Percentiles rank a stretch among this genome's conserved stretches.
Evolutionary conservation across 2,797 vertebrate species (phyloP).

Genomic region (Coranthus polyacanthus): DNA sequence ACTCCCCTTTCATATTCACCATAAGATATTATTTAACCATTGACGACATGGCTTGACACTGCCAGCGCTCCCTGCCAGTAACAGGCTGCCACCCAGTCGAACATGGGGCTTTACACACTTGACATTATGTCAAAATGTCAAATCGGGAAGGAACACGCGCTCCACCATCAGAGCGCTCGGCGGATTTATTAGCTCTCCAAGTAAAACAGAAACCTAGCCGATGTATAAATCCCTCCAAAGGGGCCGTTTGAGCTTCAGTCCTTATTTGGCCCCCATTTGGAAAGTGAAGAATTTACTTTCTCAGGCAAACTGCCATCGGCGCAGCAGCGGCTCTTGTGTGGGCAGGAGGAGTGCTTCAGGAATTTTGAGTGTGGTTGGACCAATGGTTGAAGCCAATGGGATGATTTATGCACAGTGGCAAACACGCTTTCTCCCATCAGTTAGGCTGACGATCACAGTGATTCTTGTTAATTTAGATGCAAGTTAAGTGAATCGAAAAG

Average conservation of each 20-base stretch:
- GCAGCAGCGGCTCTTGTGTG: conserved; percentile 71
- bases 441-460: conserved; percentile 27
- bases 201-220: conserved; percentile 69
- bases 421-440: conserved; percentile 60
- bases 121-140: conserved; percentile 66
- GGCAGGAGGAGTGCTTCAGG: conserved; percentile 71
- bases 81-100: conserved; percentile 44
- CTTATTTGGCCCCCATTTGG: conserved; percentile 79
- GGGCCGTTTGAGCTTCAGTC: conserved; percentile 66
- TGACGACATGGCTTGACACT: background rate
- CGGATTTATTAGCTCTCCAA: conserved; percentile 67
- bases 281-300: conserved; percentile 76
- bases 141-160: conserved; percentile 36
- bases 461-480: conserved; percentile 11
- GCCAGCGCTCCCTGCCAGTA: conserved; percentile 30
- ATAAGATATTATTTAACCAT: conserved; percentile 41
- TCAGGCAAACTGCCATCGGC: conserved; percentile 74
- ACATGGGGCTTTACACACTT: conserved; percentile 50
- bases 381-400: conserved; percentile 61
- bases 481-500: background rate
- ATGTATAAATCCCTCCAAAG: conserved; percentile 67
- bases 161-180: conserved; percentile 30
- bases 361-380: conserved; percentile 74
- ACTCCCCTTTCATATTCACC: conserved; percentile 18
- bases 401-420: conserved; percentile 72